phyloP scores from a whole-genome alignment of 2,797 vertebrate genomes.

The Ctenopoma kingsleyae region DNA sequence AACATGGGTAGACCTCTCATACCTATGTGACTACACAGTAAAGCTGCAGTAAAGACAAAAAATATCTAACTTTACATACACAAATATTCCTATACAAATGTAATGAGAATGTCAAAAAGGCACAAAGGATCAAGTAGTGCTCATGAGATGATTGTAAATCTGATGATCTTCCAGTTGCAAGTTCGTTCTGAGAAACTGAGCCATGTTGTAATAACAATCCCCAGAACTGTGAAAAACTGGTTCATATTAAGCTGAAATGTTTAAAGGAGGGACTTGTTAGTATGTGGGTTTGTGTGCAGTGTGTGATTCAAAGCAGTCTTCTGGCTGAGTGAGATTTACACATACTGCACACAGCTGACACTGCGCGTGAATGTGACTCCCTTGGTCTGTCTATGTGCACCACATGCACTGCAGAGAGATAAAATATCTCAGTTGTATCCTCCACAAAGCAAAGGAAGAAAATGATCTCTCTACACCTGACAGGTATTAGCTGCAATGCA shows the following conservation, averaged over 20 bases:
- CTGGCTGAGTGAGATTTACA: slow-evolving; percentile 25
- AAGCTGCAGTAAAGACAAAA: slow-evolving; percentile 24
- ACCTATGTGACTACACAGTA: slow-evolving; percentile 29
- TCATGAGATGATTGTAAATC: slow-evolving; percentile 25
- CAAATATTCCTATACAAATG: not conserved
- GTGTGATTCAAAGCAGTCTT: slow-evolving; percentile 22
- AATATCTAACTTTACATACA: not conserved
- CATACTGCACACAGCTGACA: slow-evolving; percentile 23
- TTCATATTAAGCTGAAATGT: slow-evolving; percentile 27
- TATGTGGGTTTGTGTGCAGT: slow-evolving; percentile 36
- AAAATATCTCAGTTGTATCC: slow-evolving; percentile 33
- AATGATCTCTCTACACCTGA: slow-evolving; percentile 53
- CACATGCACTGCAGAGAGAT: slow-evolving; percentile 22
- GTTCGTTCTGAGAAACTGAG: slow-evolving; percentile 45
- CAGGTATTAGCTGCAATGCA: slow-evolving; percentile 63
- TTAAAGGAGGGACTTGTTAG: slow-evolving; percentile 11
- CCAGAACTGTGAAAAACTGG: slow-evolving; percentile 49
- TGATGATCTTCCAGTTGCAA: not conserved
- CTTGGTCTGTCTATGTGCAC: slow-evolving; percentile 11
- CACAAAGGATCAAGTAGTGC: not conserved
- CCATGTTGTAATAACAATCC: slow-evolving; percentile 48
- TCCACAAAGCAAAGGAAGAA: slow-evolving; percentile 36
- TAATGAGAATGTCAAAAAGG: not conserved
- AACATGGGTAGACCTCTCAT: slow-evolving; percentile 39
- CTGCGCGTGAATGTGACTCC: slow-evolving; percentile 12